Base-by-base conservation (phyloP, 2,888 invertebrate genomes). In the Ptychoptera contaminata region DNA sequence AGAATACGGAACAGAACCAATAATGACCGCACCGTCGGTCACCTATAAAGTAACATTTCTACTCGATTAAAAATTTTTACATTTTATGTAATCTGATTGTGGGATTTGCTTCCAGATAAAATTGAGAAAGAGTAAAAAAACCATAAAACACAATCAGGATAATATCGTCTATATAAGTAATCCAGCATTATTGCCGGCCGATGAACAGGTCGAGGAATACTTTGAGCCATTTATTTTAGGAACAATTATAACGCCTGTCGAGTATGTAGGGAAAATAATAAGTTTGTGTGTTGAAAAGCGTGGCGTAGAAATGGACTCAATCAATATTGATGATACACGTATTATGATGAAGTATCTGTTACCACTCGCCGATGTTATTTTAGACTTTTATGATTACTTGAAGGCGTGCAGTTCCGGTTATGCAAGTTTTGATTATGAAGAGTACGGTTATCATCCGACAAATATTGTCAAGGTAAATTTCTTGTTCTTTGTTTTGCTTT, bases 391-490 rank as follows among this genome's bases (percentile, higher is more conserved):
- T 58, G 96, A 97, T 59, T 72, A 74, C 4, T 67, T 96, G 2
- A 97, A 97, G 65, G 81, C 85, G 11, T 55, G 88, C 14, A 83
- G 87, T 3, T 93, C 93, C 0, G 97, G 97, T 30, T 97, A 91
- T 67, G 97, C 93, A 1, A 88, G 88, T 60, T 93, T 93, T 59
- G 91, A 91, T 63, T 93, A 93, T 58, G 90, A 92, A 63, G 84
- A 90, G 58, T 65, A 76, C 55, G 94, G 88, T 2, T 97, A 83
- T 63, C 76, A 83, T 57, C 59, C 61, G 49, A 79, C 92, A 48
- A 69, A 79, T 47, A 69, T 97, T 54, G 80, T 82, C 0, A 87
- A 86, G 63, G 82, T 91, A 41, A 16, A 31, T 30, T 30, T 30
- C 9, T 8, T 8, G 57, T 48, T 45, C 39, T 16, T 23, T 32